Conservation (phyloP, 2,113 vertebrate genomes). For the Patagioenas fasciata region DNA sequence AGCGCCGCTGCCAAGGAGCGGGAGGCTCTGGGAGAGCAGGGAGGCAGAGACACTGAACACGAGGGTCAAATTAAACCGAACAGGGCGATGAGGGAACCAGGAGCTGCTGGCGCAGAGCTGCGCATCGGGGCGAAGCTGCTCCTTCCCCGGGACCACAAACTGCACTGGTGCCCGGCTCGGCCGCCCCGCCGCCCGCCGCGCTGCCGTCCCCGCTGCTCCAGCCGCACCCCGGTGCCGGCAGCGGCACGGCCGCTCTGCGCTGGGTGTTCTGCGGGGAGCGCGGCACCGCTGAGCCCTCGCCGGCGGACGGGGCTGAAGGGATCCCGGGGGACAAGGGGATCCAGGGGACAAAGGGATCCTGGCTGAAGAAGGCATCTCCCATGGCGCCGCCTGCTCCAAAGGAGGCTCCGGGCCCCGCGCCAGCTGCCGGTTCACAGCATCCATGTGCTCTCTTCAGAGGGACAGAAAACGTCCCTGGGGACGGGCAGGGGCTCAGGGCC, state of each 20-base stretch:
- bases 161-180: accelerated
- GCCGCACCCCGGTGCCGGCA: background rate
- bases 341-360: background rate
- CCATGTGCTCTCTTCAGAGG: background rate
- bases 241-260: background rate
- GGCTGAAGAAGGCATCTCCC: background rate
- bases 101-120: background rate
- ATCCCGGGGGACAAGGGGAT: background rate
- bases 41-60: background rate
- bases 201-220: background rate
- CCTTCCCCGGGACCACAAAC: background rate
- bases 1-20: conserved; percentile 29
- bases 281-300: background rate
- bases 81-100: background rate
- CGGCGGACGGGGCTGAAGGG: too few species aligned
- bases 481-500: accelerated
- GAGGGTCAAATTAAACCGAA: background rate
- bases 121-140: background rate
- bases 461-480: background rate
- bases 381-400: accelerated
- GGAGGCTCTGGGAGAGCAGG: conserved; percentile 41
- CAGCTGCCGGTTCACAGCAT: background rate
- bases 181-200: background rate
- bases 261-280: background rate
- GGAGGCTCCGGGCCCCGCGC: too few species aligned